Evolutionary conservation across 2,888 invertebrate species (phyloP), one percentile per base, ranked within the genome.

Genomic region (Agrochola macilenta): DNA sequence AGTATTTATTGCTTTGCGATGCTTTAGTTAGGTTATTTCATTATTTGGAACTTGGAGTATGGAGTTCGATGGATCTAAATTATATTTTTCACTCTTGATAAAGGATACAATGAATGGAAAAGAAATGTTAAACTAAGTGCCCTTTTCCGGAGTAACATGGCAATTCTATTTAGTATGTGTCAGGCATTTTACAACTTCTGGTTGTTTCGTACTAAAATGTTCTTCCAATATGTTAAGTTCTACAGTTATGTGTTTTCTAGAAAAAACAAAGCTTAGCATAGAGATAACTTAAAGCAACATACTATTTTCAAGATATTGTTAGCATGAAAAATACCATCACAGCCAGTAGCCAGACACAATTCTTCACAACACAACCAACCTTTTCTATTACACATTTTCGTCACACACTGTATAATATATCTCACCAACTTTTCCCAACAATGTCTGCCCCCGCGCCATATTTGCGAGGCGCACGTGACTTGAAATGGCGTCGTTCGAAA

Each of bases 401-500:
- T 49, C 76, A 72, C 89, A 92, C 0, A 83, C 93, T 93, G 89
- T 94, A 90, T n/a, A 70, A 72, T 76, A 72, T 76, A 86, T 85
- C 70, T 69, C 64, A 84, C 78, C 81, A 83, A 80, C 84, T 84
- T 81, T 83, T 86, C 84, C 70, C 88, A 81, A 77, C 83, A 82
- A 72, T 69, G 84, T 83, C 57, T 58, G 20, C 43, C 88, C 88
- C 89, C 89, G 52, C 89, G 88, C 92, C 90, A 93, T 93, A 93
- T 94, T 94, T 93, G 93, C 91, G 85, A 83, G 79, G 75, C 86
- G 88, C 96, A 96, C 96, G 96, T 95, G 96, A 91, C 94, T 89
- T 87, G 90, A 94, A 96, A 95, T 95, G 95, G 95, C 93, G 92
- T 83, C 93, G 91, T 92, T 93, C 92, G 89, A 91, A 95, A 95